A percentile compares a stretch with the other conserved stretches of the same genome.
Conservation (phyloP, 2,113 vertebrate genomes). For the Hydrochoerus hydrochaeris region DNA sequence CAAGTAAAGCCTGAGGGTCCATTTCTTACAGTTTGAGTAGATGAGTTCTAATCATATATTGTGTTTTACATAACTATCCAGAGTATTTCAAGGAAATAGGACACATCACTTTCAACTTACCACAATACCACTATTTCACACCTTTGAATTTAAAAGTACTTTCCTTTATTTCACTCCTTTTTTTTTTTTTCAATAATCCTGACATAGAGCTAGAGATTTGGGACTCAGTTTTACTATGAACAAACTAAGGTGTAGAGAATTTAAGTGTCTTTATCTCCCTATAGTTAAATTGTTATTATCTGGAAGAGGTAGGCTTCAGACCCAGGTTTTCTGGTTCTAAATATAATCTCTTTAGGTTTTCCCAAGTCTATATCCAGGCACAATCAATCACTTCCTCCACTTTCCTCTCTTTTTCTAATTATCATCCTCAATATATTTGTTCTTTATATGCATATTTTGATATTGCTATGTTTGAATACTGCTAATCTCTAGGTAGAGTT, state of each 20-base stretch:
- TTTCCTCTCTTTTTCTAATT: neutral
- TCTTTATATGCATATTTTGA: neutral
- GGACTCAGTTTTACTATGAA: neutral
- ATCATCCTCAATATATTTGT: neutral
- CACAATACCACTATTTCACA: neutral
- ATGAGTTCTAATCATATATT: neutral
- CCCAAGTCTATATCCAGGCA: neutral
- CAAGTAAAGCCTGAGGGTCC: neutral
- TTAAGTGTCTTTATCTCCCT: neutral
- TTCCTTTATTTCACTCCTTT: neutral
- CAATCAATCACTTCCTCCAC: neutral
- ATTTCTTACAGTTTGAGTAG: neutral
- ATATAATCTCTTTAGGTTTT: neutral
- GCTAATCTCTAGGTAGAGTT: neutral
- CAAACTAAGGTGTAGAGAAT: neutral
- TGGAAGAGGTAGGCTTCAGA: neutral
- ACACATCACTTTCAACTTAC: neutral
- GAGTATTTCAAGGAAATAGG: neutral
- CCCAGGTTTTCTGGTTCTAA: neutral
- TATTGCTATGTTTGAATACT: neutral
- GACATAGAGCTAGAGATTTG: neutral
- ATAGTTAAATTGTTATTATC: neutral
- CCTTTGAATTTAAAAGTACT: neutral
- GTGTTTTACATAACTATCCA: neutral
- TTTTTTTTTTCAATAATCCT: neutral